Evolutionary conservation across 2,888 invertebrate species (phyloP), one percentile per base, ranked within the genome.

Genomic region (Acronicta aceris): DNA sequence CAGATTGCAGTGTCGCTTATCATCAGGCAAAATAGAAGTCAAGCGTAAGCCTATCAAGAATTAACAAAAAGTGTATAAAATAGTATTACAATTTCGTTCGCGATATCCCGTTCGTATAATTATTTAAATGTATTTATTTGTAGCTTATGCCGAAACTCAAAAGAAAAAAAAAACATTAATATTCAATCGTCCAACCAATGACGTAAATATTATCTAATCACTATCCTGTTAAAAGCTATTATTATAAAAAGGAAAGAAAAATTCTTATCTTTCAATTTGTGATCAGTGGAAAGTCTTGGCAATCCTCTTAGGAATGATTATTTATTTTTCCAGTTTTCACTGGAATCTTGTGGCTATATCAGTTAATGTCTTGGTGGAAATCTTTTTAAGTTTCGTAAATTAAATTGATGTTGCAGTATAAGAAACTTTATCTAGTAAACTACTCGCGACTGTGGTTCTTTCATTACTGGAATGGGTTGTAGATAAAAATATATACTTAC

Each of bases 341-440:
- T 33, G 30, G 10, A 12, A 65, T 16, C n/a, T 25, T 33, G 27
- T 17, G 41, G 16, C 52, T 41, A 5, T 51, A 50, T 62, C 52
- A 50, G 43, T 59, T 27, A 21, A 16, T 10, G n/a, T 45, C 10
- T 67, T 15, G 15, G 47, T 46, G 38, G 21, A 21, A 41, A 56
- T 52, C 46, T 68, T 41, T n/a, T 25, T 25, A 45, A 54, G 73
- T 74, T 68, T 73, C 50, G 51, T 16, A 45, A 68, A 76, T 73
- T 56, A 45, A 68, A 76, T 73, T 56, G 57, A 56, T 45, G 57
- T 43, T 10, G 9, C 27, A 5, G 45, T 13, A 36, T 21, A 43
- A n/a, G 52, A 55, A 47, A 47, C 9, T 41, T 57, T 41, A 51
- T 6, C 16, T 17, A 8, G 33, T 38, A 30, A 45, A 42, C 40